Conservation (phyloP, 2,113 vertebrate species). For the Climacteris rufus region DNA sequence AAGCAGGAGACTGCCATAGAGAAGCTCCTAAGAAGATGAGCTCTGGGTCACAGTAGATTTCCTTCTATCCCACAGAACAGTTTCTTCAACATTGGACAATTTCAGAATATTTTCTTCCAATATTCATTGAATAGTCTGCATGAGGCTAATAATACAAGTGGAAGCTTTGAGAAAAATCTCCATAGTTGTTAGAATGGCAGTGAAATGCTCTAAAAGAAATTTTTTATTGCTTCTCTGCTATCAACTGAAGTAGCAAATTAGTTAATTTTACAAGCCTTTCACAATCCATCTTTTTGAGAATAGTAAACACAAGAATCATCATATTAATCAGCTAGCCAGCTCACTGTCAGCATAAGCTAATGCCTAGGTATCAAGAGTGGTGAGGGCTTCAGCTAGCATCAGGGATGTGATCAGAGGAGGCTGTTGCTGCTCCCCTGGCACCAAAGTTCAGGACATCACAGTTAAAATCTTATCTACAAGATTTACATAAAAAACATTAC, state of each 20-base stretch:
- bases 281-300: neutral
- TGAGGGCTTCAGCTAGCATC: neutral
- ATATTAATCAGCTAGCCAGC: neutral
- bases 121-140: neutral
- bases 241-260: neutral
- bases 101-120: neutral
- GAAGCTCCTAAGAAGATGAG: neutral
- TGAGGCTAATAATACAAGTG: neutral
- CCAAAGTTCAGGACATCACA: neutral
- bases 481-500: neutral
- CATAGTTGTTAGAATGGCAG: neutral
- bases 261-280: neutral
- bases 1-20: neutral
- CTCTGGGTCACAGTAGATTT: neutral
- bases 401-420: neutral
- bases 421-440: neutral
- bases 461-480: neutral
- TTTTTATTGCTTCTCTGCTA: conserved; percentile 9
- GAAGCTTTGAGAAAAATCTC: conserved; percentile 1
- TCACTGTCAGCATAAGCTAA: neutral
- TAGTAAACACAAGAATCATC: neutral
- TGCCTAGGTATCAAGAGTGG: neutral
- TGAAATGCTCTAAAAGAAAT: neutral
- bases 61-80: neutral
- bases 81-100: neutral